Base-by-base conservation (phyloP, 2,113 vertebrate genomes). In the Aythya baeri region DNA sequence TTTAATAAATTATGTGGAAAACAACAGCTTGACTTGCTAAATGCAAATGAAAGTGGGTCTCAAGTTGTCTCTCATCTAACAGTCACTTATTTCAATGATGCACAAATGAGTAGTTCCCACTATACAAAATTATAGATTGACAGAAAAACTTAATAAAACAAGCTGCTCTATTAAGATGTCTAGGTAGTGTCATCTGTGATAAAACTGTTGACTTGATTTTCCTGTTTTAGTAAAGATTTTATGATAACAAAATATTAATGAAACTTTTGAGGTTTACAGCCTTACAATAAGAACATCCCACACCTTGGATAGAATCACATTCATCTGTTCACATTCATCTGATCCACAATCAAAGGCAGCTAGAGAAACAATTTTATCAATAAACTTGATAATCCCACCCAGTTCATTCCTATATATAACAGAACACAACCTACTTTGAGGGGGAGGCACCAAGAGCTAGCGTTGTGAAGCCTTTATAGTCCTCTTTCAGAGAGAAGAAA, bases 41-140 rank as follows among this genome's bases (percentile, higher is more conserved):
- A 88, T 96, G 91, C 88, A 95, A 88, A 95, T 92, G 68, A 91
- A 94, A 94, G 90, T 59, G 55, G 50, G 86, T 93, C 92, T 95
- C 89, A 95, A 93, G 83, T 94, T 95, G 91, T 88, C 73, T 96
- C 95, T 94, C 79, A 86, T 93, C 86, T 84, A 91, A 89, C 41
- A 90, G 88, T 88, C 72, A 34, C 80, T 96, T 95, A 86, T 84
- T 96, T 95, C 77, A 88, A 72, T 79, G 77, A 91, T 83, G 58
- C 43, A 79, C 89, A 91, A 89, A 93, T 92, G 71, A 95, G 74
- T 82, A 82, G 73, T 65, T 95, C 62, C 65, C 81, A 82, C 36
- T 75, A 72, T 43, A 75, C 15, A 84, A 78, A 96, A 93, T 94
- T 76, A 93, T 6, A 29, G 73, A 94, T 89, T 88, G 77, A 70